Conservation (phyloP, 37 sponge, comb jelly and placozoan genomes). For the Petrosia ficiformis region DNA sequence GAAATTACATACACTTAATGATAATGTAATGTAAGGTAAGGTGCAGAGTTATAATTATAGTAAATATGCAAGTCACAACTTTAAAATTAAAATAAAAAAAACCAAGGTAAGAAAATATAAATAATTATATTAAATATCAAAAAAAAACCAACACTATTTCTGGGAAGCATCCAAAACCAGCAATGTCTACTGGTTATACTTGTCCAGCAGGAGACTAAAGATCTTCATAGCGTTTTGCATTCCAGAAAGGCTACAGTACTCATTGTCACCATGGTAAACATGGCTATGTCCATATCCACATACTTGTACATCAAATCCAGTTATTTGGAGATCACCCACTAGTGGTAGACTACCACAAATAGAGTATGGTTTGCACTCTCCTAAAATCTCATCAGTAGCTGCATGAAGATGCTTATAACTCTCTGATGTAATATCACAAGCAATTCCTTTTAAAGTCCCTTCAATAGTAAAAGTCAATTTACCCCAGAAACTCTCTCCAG, state of each 20-base stretch:
- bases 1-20: too few relatives aligned
- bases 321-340: slow-evolving; percentile 20
- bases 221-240: slow-evolving; percentile 78
- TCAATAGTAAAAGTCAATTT: neutral
- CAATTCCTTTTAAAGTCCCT: slow-evolving; percentile 1
- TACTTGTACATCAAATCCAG: slow-evolving; percentile 35
- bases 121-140: too few relatives aligned
- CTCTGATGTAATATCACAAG: slow-evolving; percentile 1
- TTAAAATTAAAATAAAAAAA: too few relatives aligned
- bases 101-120: too few relatives aligned
- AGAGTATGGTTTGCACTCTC: slow-evolving; percentile 5
- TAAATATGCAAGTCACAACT: too few relatives aligned
- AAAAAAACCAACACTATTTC: too few relatives aligned
- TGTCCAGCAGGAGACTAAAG: slow-evolving; percentile 43
- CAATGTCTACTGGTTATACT: slow-evolving; percentile 39
- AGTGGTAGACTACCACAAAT: slow-evolving; percentile 20
- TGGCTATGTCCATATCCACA: slow-evolving; percentile 66
- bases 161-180: too few relatives aligned
- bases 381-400: slow-evolving; percentile 8
- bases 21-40: too few relatives aligned
- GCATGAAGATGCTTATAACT: neutral
- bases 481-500: neutral
- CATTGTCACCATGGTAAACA: slow-evolving; percentile 87
- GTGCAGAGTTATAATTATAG: too few relatives aligned
- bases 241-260: slow-evolving; percentile 67